Conservation (phyloP, 2,888 invertebrate species). For the Neelides folsomi region DNA sequence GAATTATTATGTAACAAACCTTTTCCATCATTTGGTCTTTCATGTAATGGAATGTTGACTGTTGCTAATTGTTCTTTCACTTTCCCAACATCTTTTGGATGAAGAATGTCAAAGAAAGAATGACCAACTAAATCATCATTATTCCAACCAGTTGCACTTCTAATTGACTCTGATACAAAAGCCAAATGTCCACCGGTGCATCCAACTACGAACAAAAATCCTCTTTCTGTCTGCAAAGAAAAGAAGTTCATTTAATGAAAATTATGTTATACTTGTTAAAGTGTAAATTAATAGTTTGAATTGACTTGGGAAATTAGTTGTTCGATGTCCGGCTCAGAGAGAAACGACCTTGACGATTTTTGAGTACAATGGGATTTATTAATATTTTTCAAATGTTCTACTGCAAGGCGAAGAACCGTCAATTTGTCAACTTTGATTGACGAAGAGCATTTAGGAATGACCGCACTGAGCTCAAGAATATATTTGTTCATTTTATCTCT, state of each 20-base stretch:
- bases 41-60: slow-evolving; percentile 73
- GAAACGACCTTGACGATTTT: slow-evolving; percentile 53
- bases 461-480: slow-evolving; percentile 72
- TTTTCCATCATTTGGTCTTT: slow-evolving; percentile 81
- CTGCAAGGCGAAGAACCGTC: slow-evolving; percentile 78
- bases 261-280: neutral
- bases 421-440: slow-evolving; percentile 85
- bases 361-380: slow-evolving; percentile 59
- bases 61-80: slow-evolving; percentile 89
- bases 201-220: slow-evolving; percentile 81
- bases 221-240: slow-evolving; percentile 60
- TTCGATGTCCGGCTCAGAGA: slow-evolving; percentile 76
- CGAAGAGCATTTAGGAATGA: slow-evolving; percentile 88
- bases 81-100: slow-evolving; percentile 86
- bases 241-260: slow-evolving; percentile 10
- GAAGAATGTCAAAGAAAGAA: slow-evolving; percentile 84
- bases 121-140: slow-evolving; percentile 80
- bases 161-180: slow-evolving; percentile 79
- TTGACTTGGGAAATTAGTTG: slow-evolving; percentile 62
- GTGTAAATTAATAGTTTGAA: too few relatives aligned
- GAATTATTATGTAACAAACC: slow-evolving; percentile 45
- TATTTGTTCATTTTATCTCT: slow-evolving; percentile 95
- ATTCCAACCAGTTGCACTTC: slow-evolving; percentile 63
- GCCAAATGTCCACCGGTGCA: slow-evolving; percentile 82
- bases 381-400: slow-evolving; percentile 74